Evolutionary conservation across 2,888 invertebrate species (phyloP).

Genomic region (Agonopterix heracliana): DNA sequence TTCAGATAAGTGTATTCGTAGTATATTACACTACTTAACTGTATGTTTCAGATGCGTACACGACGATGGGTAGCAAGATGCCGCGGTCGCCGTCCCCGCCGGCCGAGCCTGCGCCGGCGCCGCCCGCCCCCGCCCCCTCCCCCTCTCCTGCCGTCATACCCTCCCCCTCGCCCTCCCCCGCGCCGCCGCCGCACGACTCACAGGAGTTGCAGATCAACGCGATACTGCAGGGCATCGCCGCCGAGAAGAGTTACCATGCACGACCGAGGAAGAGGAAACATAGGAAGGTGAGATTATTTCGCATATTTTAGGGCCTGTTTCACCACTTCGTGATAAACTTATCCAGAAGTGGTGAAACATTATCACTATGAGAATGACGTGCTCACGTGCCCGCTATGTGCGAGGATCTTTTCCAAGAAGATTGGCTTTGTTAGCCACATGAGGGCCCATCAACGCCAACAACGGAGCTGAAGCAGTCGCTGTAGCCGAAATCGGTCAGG

Average conservation of each 20-base stretch:
- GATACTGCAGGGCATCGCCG: conserved; percentile 63
- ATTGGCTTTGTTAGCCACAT: too few species aligned
- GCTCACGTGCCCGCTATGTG: too few species aligned
- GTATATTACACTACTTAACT: too few species aligned
- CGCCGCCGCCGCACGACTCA: conserved; percentile 38
- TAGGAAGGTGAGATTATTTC: conserved; percentile 32
- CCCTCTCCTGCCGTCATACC: conserved; percentile 3
- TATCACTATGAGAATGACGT: too few species aligned
- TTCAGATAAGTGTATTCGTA: too few species aligned
- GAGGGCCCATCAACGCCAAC: too few species aligned
- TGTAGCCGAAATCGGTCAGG: too few species aligned
- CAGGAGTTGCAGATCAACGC: conserved; percentile 70
- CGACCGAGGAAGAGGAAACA: conserved; percentile 49
- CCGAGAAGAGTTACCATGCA: conserved; percentile 50
- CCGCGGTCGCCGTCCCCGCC: conserved; percentile 58
- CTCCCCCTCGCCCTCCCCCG: conserved; percentile 38
- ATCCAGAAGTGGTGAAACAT: too few species aligned
- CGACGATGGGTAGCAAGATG: conserved; percentile 64
- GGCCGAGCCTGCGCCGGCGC: conserved; percentile 20
- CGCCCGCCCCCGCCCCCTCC: conserved; percentile 13
- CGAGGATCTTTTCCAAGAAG: too few species aligned
- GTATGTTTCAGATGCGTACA: conserved; percentile 59
- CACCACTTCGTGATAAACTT: too few species aligned
- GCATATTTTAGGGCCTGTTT: too few species aligned
- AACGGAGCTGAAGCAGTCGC: too few species aligned